Evolutionary conservation across 2,113 vertebrate species (phyloP).

Genomic region (Rhinogobius similis): DNA sequence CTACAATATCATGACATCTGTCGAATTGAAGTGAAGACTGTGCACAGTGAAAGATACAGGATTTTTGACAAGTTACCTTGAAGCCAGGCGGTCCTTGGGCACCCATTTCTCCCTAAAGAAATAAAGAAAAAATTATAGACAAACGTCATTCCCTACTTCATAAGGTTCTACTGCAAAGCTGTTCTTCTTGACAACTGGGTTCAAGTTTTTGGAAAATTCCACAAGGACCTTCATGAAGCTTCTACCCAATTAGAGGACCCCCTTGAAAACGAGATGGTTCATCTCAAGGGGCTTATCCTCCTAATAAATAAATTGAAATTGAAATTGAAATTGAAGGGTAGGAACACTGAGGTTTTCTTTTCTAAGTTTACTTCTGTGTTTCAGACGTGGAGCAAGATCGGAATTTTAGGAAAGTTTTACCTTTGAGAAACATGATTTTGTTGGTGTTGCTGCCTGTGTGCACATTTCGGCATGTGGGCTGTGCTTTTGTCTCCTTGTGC

Average conservation of each 20-base stretch:
- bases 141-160: constrained; percentile 21
- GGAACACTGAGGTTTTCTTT: constrained; percentile 25
- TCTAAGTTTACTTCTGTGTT: constrained; percentile 18
- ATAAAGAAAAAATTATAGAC: constrained; percentile 24
- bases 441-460: neutral
- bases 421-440: constrained; percentile 7
- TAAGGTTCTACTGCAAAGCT: constrained; percentile 23
- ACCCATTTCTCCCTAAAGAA: constrained; percentile 82
- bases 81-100: constrained; percentile 80
- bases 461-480: constrained; percentile 3
- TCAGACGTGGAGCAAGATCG: constrained; percentile 11
- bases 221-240: constrained; percentile 40
- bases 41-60: constrained; percentile 16
- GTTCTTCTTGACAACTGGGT: constrained; percentile 21
- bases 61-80: constrained; percentile 79
- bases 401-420: neutral
- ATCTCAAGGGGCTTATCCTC: too few relatives aligned
- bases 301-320: too few relatives aligned
- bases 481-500: neutral
- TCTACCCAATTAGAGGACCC: constrained; percentile 22
- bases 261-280: too few relatives aligned
- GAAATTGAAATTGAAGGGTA: constrained; percentile 48
- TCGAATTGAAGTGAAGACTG: constrained; percentile 4
- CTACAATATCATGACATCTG: neutral
- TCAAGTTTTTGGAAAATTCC: constrained; percentile 5